These are phyloP conservation scores for Dendrocopos noguchii DNA, from an alignment of 2,113 vertebrate genomes.

Conservation along the genomic window DNA sequence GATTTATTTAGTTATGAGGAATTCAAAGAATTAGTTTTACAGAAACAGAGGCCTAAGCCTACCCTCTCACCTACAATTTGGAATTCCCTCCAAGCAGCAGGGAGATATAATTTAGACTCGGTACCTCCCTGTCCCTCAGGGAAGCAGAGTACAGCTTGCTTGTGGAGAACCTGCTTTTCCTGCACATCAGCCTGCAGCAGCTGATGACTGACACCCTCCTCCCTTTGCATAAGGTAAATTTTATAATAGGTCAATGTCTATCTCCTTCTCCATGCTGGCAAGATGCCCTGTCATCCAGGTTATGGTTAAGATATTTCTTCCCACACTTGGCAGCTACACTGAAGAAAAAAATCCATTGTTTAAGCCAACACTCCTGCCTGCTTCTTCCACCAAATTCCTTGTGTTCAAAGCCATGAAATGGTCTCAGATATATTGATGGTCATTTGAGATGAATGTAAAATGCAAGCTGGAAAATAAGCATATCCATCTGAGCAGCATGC, in stretches of 20 bases:
- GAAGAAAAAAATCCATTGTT: background rate
- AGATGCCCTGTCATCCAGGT: background rate
- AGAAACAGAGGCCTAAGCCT: background rate
- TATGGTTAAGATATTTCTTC: background rate
- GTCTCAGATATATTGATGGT: background rate
- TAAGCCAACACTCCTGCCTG: background rate
- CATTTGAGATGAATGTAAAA: background rate
- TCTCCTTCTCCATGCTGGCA: background rate
- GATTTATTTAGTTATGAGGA: constrained; percentile 7
- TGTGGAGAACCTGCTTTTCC: background rate
- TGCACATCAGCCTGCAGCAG: background rate
- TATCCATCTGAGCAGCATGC: background rate
- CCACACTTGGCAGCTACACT: background rate
- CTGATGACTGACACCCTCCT: background rate
- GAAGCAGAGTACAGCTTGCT: background rate
- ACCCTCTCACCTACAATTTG: constrained; percentile 1
- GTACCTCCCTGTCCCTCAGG: background rate
- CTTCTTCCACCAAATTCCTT: background rate
- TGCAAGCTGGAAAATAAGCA: background rate
- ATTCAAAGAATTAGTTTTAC: constrained; percentile 29
- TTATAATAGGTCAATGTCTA: background rate
- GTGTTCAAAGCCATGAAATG: background rate
- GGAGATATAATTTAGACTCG: background rate
- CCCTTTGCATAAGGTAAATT: background rate
- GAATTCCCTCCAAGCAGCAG: background rate